phyloP scores from a whole-genome alignment of 1,140 invertebrate species.

The Drosophila tristis region DNA sequence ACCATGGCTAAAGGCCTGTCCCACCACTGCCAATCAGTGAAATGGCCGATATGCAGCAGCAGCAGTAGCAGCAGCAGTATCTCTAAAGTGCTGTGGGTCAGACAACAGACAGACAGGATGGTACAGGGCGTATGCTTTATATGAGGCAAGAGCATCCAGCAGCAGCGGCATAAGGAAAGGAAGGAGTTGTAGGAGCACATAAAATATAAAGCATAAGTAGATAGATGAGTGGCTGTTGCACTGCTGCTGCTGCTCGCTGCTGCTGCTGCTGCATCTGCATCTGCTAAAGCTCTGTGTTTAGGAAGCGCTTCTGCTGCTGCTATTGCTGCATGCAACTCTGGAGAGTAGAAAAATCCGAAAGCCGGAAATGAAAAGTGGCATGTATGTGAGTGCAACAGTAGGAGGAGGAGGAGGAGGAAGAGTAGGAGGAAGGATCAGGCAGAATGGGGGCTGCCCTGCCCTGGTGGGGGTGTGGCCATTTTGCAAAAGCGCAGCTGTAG shows the following conservation, averaged over 20 bases:
- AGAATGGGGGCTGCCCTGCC: conserved; percentile 8
- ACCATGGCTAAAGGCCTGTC: too few species aligned
- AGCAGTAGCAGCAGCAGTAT: not conserved
- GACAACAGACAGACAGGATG: not conserved
- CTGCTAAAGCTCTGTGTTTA: conserved; percentile 51
- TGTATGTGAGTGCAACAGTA: conserved; percentile 40
- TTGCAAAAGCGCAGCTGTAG: conserved; percentile 74
- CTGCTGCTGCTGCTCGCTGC: conserved; percentile 23
- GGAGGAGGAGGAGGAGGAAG: not conserved
- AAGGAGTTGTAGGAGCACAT: conserved; percentile 51
- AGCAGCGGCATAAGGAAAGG: conserved; percentile 16
- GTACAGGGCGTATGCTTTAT: conserved; percentile 56
- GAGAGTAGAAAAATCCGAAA: conserved; percentile 50
- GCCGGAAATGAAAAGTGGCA: conserved; percentile 75
- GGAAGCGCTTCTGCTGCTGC: not conserved
- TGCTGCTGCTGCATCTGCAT: conserved; percentile 26
- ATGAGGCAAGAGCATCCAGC: conserved; percentile 15
- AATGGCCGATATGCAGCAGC: not conserved
- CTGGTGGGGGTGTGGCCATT: conserved; percentile 50
- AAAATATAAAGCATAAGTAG: conserved; percentile 75
- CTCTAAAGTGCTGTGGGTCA: conserved; percentile 7
- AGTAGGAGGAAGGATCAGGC: conserved; percentile 1
- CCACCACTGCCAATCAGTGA: too few species aligned
- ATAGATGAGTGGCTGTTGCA: conserved; percentile 66
- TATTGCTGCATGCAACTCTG: conserved; percentile 18